Percentiles rank a stretch among this genome's conserved stretches.
Evolutionary conservation across 2,797 vertebrate genomes (phyloP).

Genomic region (Muscicapa comitata): DNA sequence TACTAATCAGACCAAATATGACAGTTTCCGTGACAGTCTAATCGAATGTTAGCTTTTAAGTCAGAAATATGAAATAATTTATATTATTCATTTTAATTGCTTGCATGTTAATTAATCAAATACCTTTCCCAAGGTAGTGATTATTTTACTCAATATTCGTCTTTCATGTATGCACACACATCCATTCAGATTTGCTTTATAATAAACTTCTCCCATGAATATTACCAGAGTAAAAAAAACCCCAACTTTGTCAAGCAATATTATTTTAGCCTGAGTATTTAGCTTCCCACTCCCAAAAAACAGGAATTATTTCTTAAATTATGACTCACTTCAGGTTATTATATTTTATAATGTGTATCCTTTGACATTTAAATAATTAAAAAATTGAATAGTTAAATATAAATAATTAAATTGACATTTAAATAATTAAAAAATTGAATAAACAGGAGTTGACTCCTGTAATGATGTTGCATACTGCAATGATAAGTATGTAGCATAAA

Average conservation of each 20-base stretch:
- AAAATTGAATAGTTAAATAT: not conserved
- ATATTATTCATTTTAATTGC: constrained; percentile 10
- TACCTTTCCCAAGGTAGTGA: not conserved
- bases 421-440: too few relatives aligned
- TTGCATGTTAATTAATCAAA: constrained; percentile 19
- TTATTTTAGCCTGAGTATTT: not conserved
- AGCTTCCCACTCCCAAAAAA: not conserved
- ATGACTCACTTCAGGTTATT: not conserved
- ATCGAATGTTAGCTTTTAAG: not conserved
- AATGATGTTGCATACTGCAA: not conserved
- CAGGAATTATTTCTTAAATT: not conserved
- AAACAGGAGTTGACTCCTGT: not conserved
- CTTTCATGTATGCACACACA: not conserved
- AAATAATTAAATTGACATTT: not conserved
- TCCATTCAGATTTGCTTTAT: not conserved
- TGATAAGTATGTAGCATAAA: not conserved
- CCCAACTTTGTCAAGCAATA: not conserved
- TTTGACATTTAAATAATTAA: not conserved
- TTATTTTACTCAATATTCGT: constrained; percentile 32
- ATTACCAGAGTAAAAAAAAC: not conserved
- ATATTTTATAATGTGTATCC: not conserved
- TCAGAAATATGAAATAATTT: constrained; percentile 17
- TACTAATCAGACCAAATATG: not conserved
- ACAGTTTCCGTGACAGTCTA: constrained; percentile 13
- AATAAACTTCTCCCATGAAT: not conserved